Conservation (phyloP, 2,888 invertebrate species). For the Trisateles emortualis region DNA sequence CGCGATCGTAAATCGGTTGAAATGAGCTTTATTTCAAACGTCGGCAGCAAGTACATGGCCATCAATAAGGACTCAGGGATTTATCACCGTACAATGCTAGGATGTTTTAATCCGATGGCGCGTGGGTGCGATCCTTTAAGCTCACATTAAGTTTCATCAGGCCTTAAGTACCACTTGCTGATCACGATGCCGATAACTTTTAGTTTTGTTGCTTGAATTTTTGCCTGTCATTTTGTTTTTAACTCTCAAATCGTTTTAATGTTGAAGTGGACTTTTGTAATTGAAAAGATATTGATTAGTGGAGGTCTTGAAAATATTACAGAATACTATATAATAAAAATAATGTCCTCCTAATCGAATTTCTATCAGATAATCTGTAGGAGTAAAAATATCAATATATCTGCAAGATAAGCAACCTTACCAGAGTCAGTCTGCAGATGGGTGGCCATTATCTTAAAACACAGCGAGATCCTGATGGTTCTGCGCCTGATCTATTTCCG, state of each 20-base stretch:
- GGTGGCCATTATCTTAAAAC: no score
- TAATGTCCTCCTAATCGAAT: no score
- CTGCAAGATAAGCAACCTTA: no score
- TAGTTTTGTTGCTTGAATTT: neutral
- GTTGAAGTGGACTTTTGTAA: no score
- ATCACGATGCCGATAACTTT: constrained; percentile 16
- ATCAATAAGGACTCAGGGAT: constrained; percentile 55
- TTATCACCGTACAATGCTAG: constrained; percentile 54
- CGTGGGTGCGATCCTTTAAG: constrained; percentile 48
- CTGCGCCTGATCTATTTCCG: no score
- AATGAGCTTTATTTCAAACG: constrained; percentile 52
- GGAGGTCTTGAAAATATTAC: neutral
- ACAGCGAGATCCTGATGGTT: no score
- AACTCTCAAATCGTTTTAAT: constrained; percentile 4
- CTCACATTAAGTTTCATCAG: constrained; percentile 43
- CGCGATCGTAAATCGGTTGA: constrained; percentile 46
- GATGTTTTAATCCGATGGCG: constrained; percentile 57
- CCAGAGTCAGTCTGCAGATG: no score
- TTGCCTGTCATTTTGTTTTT: neutral
- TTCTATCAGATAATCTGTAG: no score
- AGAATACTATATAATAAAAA: no score
- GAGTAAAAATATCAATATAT: no score
- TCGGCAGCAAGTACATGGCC: constrained; percentile 51
- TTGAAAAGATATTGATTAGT: no score
- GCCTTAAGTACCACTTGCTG: constrained; percentile 30